Base-by-base conservation (phyloP, 2,888 invertebrate genomes). In the Phengaris arion region DNA sequence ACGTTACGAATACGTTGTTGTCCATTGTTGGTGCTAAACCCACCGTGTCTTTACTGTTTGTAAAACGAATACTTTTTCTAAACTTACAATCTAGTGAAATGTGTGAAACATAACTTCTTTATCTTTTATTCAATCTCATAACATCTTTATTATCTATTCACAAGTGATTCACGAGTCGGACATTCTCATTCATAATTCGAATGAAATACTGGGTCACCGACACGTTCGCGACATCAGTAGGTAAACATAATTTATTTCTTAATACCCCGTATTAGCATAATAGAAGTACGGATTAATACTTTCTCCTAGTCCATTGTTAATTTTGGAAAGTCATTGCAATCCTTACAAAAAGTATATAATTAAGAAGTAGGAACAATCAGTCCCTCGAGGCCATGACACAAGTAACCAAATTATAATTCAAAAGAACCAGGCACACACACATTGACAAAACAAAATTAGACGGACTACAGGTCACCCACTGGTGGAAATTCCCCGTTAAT, bases 251-350 rank as follows among this genome's bases (percentile, higher is more conserved):
- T 72, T 72, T 72, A 72, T 51, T 48, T 46, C 69, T 51, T 70
- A 51, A 51, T 69, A 68, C 69, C 46, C 15, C n/a, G 22, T 51
- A 70, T 70, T 72, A 72, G 72, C 72, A 72, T 72, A 72, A 72
- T n/a, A 35, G 22, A 35, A 22, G 22, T 22, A 51, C 69, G 69
- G 51, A 70, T 51, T 51, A 51, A 51, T 10, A 72, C 72, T 72
- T 72, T 72, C 72, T 35, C 72, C 64, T 45, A 3, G 7, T 3
- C 52, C 6, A 52, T 64, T 64, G 64, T 64, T 64, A 22, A 35
- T 6, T 64, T 35, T 64, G 64, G 64, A 52, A 72, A 46, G 68
- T 51, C 52, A 72, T 52, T 52, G 22, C 35, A 12, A 35, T 64
- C 64, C 64, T 12, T 6, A 64, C 35, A 64, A 64, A 35, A 12